Base-by-base conservation (phyloP, 2,888 invertebrate species). In the Cotesia congregata region DNA sequence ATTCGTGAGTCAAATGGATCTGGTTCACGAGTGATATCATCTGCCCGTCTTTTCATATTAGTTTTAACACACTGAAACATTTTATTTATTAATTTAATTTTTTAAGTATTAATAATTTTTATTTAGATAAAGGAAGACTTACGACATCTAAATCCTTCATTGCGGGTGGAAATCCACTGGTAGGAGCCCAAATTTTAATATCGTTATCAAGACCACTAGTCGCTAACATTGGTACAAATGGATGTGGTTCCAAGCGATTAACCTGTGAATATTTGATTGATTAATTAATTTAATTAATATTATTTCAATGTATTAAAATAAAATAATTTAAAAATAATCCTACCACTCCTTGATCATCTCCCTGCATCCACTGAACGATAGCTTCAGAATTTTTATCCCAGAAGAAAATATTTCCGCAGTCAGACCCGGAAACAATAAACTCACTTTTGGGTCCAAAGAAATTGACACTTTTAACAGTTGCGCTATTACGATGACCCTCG, bases 401-500 rank as follows among this genome's bases (percentile, higher is more conserved):
- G 74, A 98, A 93, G 86, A 93, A 95, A 85, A 93, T 93, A 86
- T 97, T 93, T 6, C 96, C 95, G 90, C 98, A 98, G 88, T 98
- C 98, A 1, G 97, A 97, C 0, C 98, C 98, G 65, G 97, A 97
- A 7, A 98, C 93, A 1, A 98, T 91, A 88, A 93, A 98, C 89
- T 98, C 96, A 81, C 96, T 96, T 82, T 93, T 93, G 0, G 97
- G 96, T 0, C 98, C 98, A 90, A 96, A 98, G 91, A 96, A 98
- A 84, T 97, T 95, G 0, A 98, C 97, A 0, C 97, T 97, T 90
- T 98, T 98, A 78, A 97, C 93, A 92, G 86, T 86, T 40, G 83
- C 82, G 77, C 77, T 84, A 78, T 86, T 90, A 81, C 90, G 91
- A 87, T 95, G 95, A 0, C 95, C 95, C 78, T 90, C 90, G 83